Evolutionary conservation across 1,140 invertebrate genomes (phyloP), one percentile per base, ranked within the genome.

Genomic region (Zaprionus taronus): DNA sequence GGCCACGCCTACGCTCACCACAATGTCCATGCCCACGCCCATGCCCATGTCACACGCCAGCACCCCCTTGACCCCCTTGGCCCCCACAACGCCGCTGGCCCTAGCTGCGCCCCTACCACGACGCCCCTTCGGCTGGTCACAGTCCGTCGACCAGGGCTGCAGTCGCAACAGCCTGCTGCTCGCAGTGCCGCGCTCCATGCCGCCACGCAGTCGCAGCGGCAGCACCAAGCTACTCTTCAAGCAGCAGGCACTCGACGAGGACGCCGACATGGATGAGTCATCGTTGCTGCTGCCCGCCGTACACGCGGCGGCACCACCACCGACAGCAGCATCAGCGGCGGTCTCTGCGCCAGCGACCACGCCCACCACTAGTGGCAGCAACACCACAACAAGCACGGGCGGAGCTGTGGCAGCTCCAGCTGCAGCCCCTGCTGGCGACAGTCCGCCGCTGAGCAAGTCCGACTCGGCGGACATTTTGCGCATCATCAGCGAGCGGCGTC

Each of bases 171-270:
- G 82, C 49, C 72, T 92, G 5, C 70, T 93, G 20, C 67, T 93
- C 1, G 91, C 91, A 2, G 91, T 93, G 65, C 92, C 92, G 36
- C 81, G 92, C 24, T 79, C 80, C 51, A 92, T 93, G 91, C 91
- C 92, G 56, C 91, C 92, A 53, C 77, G 92, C 26, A 93, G 91
- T 61, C 91, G 92, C 60, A 93, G 92, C 65, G 92, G 92, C 67
- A 93, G 92, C 74, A 92, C 91, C 34, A 92, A 92, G 68, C 92
- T 93, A 70, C 82, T 93, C 11, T 93, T 93, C 72, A 93, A 93
- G 66, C 92, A 93, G 66, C 90, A 93, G 72, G 92, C 92, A 1
- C 78, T 93, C 14, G 92, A 93, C 65, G 92, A 93, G 79, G 92
- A 93, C 26, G 87, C 84, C 49, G 84, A 87, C 64, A 83, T 93